phyloP scores from a whole-genome alignment of 2,113 vertebrate species.

The Ictalurus punctatus region DNA sequence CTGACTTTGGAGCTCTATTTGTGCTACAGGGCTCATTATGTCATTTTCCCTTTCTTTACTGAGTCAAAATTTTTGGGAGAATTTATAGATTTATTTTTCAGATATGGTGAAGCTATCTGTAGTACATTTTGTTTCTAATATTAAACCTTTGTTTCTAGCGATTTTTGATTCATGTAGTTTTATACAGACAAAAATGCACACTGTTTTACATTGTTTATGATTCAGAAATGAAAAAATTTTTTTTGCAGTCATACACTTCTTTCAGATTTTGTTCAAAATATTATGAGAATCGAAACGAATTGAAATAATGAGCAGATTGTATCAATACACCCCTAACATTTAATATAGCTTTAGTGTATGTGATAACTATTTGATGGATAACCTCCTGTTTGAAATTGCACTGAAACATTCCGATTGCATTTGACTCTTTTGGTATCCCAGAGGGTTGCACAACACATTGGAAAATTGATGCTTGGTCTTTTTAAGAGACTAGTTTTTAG shows the following conservation, averaged over 20 bases:
- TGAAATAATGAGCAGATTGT: neutral
- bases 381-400: neutral
- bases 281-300: neutral
- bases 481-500: slow-evolving; percentile 53
- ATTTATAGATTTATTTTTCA: neutral
- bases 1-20: neutral
- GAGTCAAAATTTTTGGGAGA: neutral
- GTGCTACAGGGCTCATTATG: neutral
- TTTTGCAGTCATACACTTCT: neutral
- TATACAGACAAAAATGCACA: neutral
- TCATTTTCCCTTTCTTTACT: neutral
- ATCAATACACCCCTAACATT: neutral
- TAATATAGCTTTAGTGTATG: neutral
- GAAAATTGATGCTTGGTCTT: slow-evolving; percentile 49
- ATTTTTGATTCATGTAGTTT: neutral
- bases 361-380: neutral
- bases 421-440: slow-evolving; percentile 12
- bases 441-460: slow-evolving; percentile 30
- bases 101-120: neutral
- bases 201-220: neutral
- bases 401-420: neutral
- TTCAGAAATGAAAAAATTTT: neutral
- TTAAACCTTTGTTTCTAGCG: neutral
- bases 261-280: neutral
- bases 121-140: neutral